Percentiles rank a stretch among this genome's conserved stretches.
phyloP scores from a whole-genome alignment of 35 echinoderm and acorn worm genomes.

The Holothuria glaberrima region DNA sequence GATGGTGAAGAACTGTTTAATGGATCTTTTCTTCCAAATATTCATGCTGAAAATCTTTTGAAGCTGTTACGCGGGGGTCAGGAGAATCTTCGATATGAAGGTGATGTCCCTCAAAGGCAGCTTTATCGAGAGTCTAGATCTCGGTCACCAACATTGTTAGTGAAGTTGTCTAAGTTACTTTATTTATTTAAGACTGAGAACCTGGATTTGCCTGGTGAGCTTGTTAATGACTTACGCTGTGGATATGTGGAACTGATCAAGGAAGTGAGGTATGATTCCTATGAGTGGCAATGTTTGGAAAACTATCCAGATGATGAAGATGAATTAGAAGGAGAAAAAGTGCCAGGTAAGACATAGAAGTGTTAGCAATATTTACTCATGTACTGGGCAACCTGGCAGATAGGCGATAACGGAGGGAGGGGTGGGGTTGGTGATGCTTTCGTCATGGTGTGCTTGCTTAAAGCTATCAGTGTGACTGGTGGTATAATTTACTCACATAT shows the following conservation, averaged over 20 bases:
- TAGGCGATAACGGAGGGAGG: too few relatives aligned
- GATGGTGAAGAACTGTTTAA: slow-evolving; percentile 37
- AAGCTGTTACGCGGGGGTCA: slow-evolving; percentile 65
- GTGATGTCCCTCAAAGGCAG: slow-evolving; percentile 90
- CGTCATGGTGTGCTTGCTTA: not conserved
- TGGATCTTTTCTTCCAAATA: slow-evolving; percentile 59
- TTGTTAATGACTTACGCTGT: slow-evolving; percentile 74
- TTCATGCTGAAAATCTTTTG: slow-evolving; percentile 64
- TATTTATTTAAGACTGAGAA: slow-evolving; percentile 90
- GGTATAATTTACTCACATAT: too few relatives aligned
- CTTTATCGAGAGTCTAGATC: slow-evolving; percentile 76
- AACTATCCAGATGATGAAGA: slow-evolving; percentile 71
- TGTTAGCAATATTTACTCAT: too few relatives aligned
- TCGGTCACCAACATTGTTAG: slow-evolving; percentile 80
- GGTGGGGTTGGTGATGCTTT: too few relatives aligned
- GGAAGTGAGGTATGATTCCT: slow-evolving; percentile 74
- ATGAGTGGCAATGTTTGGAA: slow-evolving; percentile 94
- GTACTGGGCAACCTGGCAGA: too few relatives aligned
- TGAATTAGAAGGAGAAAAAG: slow-evolving; percentile 58
- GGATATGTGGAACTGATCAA: slow-evolving; percentile 65
- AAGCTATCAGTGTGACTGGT: not conserved
- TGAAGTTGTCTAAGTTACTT: slow-evolving; percentile 78
- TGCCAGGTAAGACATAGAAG: slow-evolving; percentile 19
- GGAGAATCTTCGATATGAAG: slow-evolving; percentile 71
- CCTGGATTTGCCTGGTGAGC: slow-evolving; percentile 86